Evolutionary conservation across 2,797 vertebrate species (phyloP).

Genomic region (Loriculus beryllinus): DNA sequence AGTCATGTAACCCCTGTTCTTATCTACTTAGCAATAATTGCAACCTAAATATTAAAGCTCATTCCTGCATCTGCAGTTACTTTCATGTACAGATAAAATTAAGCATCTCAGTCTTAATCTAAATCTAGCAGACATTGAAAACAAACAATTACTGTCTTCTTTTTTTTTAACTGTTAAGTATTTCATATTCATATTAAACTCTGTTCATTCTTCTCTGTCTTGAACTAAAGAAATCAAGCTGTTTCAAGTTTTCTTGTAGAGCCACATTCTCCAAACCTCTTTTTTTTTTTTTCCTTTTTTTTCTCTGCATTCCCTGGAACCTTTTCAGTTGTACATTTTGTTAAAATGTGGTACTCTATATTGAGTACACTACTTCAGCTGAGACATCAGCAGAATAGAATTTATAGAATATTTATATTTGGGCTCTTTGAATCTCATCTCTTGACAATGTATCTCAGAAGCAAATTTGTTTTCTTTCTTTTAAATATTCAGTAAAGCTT

Average conservation of each 20-base stretch:
- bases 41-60: slow-evolving; percentile 29
- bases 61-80: slow-evolving; percentile 31
- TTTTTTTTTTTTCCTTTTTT: neutral
- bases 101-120: slow-evolving; percentile 39
- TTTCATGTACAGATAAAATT: slow-evolving; percentile 33
- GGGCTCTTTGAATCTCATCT: neutral
- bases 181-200: neutral
- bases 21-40: slow-evolving; percentile 43
- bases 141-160: neutral
- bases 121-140: slow-evolving; percentile 20
- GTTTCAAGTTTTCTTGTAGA: neutral
- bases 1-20: slow-evolving; percentile 37
- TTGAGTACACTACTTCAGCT: neutral
- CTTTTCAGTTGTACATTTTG: neutral
- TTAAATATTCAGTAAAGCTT: neutral
- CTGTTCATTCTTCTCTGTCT: neutral
- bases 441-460: neutral
- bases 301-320: neutral
- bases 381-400: neutral
- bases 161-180: neutral
- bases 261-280: neutral
- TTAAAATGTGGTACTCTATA: neutral
- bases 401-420: neutral
- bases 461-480: neutral
- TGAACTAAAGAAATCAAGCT: neutral